Conservation (phyloP, 2,797 vertebrate species). For the Sitta carolinensis region DNA sequence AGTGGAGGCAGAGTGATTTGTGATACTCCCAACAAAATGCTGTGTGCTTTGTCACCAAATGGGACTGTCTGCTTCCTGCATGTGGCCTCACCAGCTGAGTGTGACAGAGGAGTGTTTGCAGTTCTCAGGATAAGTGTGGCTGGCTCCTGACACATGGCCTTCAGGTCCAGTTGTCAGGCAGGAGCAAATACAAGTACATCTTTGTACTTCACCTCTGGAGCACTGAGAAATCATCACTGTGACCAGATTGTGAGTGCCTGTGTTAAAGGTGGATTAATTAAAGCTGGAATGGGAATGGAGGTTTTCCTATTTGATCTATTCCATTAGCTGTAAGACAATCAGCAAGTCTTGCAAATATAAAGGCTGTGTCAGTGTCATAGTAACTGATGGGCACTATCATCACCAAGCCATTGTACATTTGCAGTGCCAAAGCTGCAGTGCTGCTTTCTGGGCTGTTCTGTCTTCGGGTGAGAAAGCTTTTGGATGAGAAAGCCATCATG, state of each 20-base stretch:
- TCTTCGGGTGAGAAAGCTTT: background rate
- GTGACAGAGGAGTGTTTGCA: background rate
- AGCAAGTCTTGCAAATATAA: background rate
- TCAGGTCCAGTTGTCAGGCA: background rate
- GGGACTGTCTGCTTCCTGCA: background rate
- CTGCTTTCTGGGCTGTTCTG: background rate
- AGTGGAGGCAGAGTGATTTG: background rate
- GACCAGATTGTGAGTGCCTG: background rate
- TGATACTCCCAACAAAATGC: background rate
- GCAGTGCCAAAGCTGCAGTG: background rate
- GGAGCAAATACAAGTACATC: background rate
- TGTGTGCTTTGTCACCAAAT: background rate
- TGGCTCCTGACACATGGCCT: background rate
- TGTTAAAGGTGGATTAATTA: background rate
- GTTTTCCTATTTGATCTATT: background rate
- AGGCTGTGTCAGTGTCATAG: background rate
- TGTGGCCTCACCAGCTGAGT: background rate
- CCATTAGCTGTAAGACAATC: background rate
- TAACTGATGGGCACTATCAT: background rate
- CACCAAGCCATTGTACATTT: background rate
- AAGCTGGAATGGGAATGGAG: background rate
- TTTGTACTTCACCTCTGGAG: background rate
- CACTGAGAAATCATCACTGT: background rate
- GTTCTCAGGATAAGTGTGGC: background rate
- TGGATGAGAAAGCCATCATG: background rate